A percentile compares a stretch with the other conserved stretches of the same genome.
phyloP scores from a whole-genome alignment of 2,888 invertebrate genomes.

The Stramonita haemastoma region DNA sequence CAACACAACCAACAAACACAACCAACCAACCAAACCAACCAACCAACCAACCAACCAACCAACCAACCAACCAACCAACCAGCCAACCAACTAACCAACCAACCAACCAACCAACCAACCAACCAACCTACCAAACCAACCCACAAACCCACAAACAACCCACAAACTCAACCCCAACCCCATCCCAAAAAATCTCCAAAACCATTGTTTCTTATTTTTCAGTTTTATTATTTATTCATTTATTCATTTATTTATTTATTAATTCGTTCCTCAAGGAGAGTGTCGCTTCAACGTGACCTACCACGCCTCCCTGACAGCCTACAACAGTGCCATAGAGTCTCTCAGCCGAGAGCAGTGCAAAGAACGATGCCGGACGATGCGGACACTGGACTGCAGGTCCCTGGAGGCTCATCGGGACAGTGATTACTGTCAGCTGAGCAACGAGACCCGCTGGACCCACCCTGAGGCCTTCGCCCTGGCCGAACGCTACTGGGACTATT shows the following conservation, averaged over 20 bases:
- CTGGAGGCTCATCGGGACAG: background rate
- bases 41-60: too few relatives aligned
- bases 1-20: too few relatives aligned
- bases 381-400: constrained; percentile 30
- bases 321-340: background rate
- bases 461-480: background rate
- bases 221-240: background rate
- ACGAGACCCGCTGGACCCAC: constrained; percentile 32
- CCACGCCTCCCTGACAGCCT: constrained; percentile 13
- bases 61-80: too few relatives aligned
- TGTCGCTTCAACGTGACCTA: constrained; percentile 26
- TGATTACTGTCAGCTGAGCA: constrained; percentile 28
- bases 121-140: too few relatives aligned
- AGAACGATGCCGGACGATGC: background rate
- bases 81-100: too few relatives aligned
- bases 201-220: background rate
- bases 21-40: too few relatives aligned
- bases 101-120: too few relatives aligned
- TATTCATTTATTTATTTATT: background rate
- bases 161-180: too few relatives aligned
- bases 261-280: background rate
- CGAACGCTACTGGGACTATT: constrained; percentile 30
- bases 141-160: too few relatives aligned
- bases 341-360: background rate
- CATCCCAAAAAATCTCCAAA: background rate